Base-by-base conservation (phyloP, 2,888 invertebrate genomes). In the Leistus spinibarbis region DNA sequence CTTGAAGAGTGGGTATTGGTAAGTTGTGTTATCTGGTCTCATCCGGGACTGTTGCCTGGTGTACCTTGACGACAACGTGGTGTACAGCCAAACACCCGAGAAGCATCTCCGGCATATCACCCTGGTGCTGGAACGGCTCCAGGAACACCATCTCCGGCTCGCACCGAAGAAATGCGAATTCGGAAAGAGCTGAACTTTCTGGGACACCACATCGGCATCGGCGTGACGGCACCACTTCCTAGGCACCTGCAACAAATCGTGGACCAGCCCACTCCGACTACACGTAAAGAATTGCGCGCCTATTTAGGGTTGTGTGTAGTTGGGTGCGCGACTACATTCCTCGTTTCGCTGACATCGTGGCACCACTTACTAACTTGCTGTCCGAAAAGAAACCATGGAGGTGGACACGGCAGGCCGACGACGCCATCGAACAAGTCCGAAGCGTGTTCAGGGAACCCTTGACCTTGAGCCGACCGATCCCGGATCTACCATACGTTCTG, bases 1-100 rank as follows among this genome's bases (percentile, higher is more conserved):
- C 17, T 70, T 82, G 3, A 78, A 79, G 23, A 78, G 78, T 65
- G 81, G 82, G 1, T 83, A 82, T 60, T 83, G 82, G 82, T 81
- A 82, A 54, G 73, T 83, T 53, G 53, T 53, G 7, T 13, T 53
- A 7, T 7, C 10, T 53, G 53, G 53, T 10, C 10, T 10, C 53
- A 7, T 53, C 9, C 9, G 53, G 13, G 13, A 53, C 9, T 53
- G 7, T 53, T 53, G 53, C 10, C 53, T 53, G 7, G 53, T 13
- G 9, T 53, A 53, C 10, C 53, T 53, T 10, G 53, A 53, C 53
- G 53, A 53, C 10, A 53, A 10, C 10, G 13, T 53, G 0, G 71
- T 79, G 0, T 78, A 76, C 40, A 76, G 72, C 0, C 20, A 76
- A 7, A 71, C 24, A 23, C 40, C 54, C 54, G 77, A 79, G 5